Evolutionary conservation across 1,140 invertebrate genomes (phyloP).

Genomic region (Holotrichia oblita): DNA sequence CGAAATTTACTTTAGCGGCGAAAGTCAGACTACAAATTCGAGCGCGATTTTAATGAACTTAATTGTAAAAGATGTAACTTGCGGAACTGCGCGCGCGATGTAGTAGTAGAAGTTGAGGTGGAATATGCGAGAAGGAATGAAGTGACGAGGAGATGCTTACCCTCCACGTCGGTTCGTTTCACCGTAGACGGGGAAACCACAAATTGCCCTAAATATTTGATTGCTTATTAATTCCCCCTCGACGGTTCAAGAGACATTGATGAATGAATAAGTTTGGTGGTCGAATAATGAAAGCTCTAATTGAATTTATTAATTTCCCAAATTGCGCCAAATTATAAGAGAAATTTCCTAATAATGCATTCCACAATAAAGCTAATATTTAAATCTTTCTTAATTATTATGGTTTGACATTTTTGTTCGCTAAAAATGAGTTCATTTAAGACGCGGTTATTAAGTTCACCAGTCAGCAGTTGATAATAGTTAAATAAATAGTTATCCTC

Average conservation of each 20-base stretch:
- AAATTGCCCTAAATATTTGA: constrained; percentile 34
- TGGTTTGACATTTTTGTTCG: not conserved
- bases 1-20: constrained; percentile 20
- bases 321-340: not conserved
- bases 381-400: not conserved
- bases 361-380: not conserved
- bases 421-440: not conserved
- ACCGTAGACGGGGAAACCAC: not conserved
- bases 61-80: constrained; percentile 31
- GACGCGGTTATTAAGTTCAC: no score
- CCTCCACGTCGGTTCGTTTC: not conserved
- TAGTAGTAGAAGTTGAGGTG: not conserved
- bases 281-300: constrained; percentile 13
- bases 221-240: constrained; percentile 33
- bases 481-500: no score
- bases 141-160: not conserved
- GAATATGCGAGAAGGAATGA: not conserved
- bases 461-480: no score
- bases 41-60: constrained; percentile 33
- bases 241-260: constrained; percentile 13
- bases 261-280: constrained; percentile 31
- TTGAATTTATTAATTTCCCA: constrained; percentile 27
- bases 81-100: not conserved
- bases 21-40: constrained; percentile 4
- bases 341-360: not conserved